Base-by-base conservation (phyloP, 2,888 invertebrate species). In the Brachynemurus nebulosus region DNA sequence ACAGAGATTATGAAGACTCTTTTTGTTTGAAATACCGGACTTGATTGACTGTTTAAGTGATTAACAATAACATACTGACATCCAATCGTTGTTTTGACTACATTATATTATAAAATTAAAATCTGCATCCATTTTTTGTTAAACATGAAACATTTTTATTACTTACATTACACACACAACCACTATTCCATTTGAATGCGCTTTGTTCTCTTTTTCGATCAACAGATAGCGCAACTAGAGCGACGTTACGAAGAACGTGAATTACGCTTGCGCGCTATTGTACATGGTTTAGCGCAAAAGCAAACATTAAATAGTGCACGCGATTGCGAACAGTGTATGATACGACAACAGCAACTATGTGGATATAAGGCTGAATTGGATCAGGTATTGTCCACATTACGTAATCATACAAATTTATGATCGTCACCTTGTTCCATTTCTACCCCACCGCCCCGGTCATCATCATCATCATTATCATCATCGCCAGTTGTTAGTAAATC, bases 161-260 rank as follows among this genome's bases (percentile, higher is more conserved):
- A n/a, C n/a, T n/a, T n/a, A n/a, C n/a, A n/a, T n/a, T n/a, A n/a
- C n/a, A n/a, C n/a, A n/a, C n/a, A n/a, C n/a, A n/a, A n/a, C n/a
- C n/a, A n/a, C n/a, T n/a, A n/a, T n/a, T n/a, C n/a, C n/a, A n/a
- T n/a, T n/a, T n/a, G n/a, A n/a, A n/a, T n/a, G 46, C 45, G 45
- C 42, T 48, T 18, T 49, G 47, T 47, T 48, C 47, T 19, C 9
- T 20, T 20, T 33, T 39, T 30, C 12, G 23, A n/a, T 21, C 14
- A 14, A 18, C 49, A 68, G 64, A 59, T 69, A 46, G 55, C 60
- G 34, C 61, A 59, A 48, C 53, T 68, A 51, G 68, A 70, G 50
- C 60, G 63, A 51, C 59, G 64, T 20, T 67, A 68, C 51, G 67
- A 66, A 51, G 65, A 67, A 42, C 56, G 68, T n/a, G 69, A 70